These are phyloP conservation scores for Cryptoblepharus egeriae DNA, from an alignment of 2,797 vertebrate genomes.

Conservation along the genomic window DNA sequence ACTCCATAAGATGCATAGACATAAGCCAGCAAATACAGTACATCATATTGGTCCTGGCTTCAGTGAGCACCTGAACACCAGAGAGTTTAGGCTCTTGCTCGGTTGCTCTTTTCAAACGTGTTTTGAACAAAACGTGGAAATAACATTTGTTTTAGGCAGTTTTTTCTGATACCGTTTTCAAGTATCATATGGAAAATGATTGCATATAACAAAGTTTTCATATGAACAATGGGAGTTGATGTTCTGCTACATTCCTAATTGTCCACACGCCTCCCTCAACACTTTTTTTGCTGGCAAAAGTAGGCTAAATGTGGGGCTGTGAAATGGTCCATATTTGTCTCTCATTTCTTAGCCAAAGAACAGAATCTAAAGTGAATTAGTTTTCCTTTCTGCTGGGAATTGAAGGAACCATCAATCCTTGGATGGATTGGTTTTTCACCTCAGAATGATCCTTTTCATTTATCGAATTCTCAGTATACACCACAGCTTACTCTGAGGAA, in stretches of 20 bases:
- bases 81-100: too few species aligned
- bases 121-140: conserved; percentile 19
- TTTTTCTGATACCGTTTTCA: conserved; percentile 57
- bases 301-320: neutral
- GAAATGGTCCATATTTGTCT: conserved; percentile 42
- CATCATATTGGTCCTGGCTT: neutral
- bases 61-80: neutral
- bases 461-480: neutral
- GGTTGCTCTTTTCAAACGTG: conserved; percentile 53
- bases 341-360: conserved; percentile 30
- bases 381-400: too few species aligned
- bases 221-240: conserved; percentile 25
- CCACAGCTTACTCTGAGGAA: neutral
- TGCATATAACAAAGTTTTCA: conserved; percentile 45
- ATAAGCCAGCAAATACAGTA: too few species aligned
- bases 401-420: neutral
- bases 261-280: neutral
- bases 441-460: neutral
- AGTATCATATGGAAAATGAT: conserved; percentile 52
- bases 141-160: conserved; percentile 40
- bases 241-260: conserved; percentile 16
- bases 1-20: too few species aligned
- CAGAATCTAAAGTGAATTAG: neutral
- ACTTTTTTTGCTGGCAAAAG: neutral
- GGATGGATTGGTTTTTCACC: conserved; percentile 3